A percentile compares a stretch with the other conserved stretches of the same genome.
Conservation (phyloP, 2,797 vertebrate genomes). For the Lates japonicus region DNA sequence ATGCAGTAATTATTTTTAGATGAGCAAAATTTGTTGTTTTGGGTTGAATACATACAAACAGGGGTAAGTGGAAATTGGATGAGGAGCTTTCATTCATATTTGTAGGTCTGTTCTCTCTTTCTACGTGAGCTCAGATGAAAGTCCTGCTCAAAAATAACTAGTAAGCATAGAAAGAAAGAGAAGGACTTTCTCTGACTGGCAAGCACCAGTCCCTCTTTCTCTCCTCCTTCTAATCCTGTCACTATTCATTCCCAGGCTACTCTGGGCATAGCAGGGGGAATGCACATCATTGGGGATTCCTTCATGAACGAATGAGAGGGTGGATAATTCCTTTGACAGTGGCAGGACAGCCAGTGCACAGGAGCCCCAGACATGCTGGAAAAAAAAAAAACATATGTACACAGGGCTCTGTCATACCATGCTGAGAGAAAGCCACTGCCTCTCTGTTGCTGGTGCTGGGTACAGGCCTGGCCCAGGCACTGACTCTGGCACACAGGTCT, state of each 20-base stretch:
- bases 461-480: background rate
- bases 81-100: conserved; percentile 58
- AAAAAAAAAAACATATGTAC: conserved; percentile 50
- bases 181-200: conserved; percentile 29
- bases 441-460: conserved; percentile 7
- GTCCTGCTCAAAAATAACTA: conserved; percentile 43
- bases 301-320: conserved; percentile 70
- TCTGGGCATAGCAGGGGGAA: conserved; percentile 63
- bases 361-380: conserved; percentile 62
- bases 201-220: conserved; percentile 30
- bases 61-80: background rate
- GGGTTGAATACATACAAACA: background rate
- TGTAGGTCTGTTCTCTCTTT: conserved; percentile 39
- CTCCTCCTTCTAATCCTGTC: conserved; percentile 69
- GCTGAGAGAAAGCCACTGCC: conserved; percentile 46
- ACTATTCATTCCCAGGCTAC: conserved; percentile 75
- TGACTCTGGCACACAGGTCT: conserved; percentile 23
- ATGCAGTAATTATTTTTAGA: background rate
- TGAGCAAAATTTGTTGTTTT: background rate
- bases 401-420: conserved; percentile 14
- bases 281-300: conserved; percentile 70
- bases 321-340: conserved; percentile 78
- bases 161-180: conserved; percentile 8
- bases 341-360: conserved; percentile 41
- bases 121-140: conserved; percentile 58